These are phyloP conservation scores for Dasysyrphus tricinctus DNA, from an alignment of 2,888 invertebrate genomes.

Conservation along the genomic window DNA sequence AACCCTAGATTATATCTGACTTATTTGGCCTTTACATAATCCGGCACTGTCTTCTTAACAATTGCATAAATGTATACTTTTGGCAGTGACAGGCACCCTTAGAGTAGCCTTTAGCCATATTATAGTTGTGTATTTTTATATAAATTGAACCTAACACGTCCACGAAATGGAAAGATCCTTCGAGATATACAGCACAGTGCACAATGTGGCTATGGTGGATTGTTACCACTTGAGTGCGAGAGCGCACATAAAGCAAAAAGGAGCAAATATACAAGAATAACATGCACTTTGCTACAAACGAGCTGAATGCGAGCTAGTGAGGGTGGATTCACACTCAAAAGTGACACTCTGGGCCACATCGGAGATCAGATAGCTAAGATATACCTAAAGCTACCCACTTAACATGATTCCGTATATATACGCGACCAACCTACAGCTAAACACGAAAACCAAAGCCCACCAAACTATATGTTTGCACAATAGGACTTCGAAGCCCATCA, in stretches of 20 bases:
- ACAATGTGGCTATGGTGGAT: conserved; percentile 21
- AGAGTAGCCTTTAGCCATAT: conserved; percentile 49
- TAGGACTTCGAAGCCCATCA: not conserved
- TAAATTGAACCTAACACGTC: conserved; percentile 63
- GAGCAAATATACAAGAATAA: conserved; percentile 58
- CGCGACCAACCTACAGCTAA: not conserved
- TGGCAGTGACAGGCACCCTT: conserved; percentile 48
- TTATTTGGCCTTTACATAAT: not conserved
- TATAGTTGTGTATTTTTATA: conserved; percentile 37
- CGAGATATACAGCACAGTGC: conserved; percentile 36
- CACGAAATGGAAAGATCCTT: conserved; percentile 67
- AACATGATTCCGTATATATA: conserved; percentile 59
- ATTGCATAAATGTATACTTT: no score
- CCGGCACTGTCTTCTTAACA: no score
- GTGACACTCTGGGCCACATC: conserved; percentile 68
- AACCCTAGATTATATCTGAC: not conserved
- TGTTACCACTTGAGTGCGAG: conserved; percentile 54
- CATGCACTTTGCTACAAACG: conserved; percentile 37
- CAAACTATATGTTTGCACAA: conserved; percentile 62
- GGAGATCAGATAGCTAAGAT: conserved; percentile 65
- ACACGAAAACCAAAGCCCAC: conserved; percentile 35
- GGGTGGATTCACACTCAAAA: conserved; percentile 74
- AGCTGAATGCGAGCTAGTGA: conserved; percentile 25
- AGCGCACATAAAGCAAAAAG: conserved; percentile 49
- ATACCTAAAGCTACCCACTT: conserved; percentile 68